Percentiles rank a stretch among this genome's conserved stretches.
Conservation (phyloP, 2,888 invertebrate genomes). For the Chouioia cunea region DNA sequence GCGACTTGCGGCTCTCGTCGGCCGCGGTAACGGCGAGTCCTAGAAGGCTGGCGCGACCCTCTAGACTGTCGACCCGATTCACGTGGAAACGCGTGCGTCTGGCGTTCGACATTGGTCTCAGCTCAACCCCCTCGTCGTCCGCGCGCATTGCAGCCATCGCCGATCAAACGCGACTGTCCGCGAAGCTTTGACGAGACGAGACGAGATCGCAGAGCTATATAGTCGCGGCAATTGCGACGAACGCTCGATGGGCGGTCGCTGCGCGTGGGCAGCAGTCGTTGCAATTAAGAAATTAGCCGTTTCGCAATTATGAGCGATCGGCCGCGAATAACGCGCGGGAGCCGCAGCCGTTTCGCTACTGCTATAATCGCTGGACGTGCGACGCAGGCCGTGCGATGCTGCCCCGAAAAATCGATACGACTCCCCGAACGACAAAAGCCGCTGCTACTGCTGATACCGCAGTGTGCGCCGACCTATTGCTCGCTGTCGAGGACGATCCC, state of each 20-base stretch:
- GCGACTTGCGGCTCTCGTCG: conserved; percentile 63
- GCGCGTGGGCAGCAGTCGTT: conserved; percentile 14
- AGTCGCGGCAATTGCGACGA: too few species aligned
- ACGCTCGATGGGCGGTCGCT: neutral
- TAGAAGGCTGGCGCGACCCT: conserved; percentile 65
- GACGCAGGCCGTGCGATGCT: too few species aligned
- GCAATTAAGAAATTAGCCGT: conserved; percentile 41
- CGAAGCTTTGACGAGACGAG: too few species aligned
- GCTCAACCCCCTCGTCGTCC: conserved; percentile 60
- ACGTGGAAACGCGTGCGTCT: conserved; percentile 74
- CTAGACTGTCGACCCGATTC: conserved; percentile 73
- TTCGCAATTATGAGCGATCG: conserved; percentile 10
- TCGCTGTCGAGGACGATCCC: too few species aligned
- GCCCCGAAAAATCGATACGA: too few species aligned
- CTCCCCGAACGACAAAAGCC: too few species aligned
- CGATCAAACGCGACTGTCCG: neutral
- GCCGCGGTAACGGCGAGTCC: too few species aligned
- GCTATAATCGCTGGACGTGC: too few species aligned
- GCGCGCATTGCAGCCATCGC: conserved; percentile 40
- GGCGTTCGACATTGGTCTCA: conserved; percentile 65
- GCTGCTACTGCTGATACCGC: too few species aligned
- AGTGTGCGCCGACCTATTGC: too few species aligned
- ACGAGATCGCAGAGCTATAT: too few species aligned
- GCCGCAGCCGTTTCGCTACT: neutral
- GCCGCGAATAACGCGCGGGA: neutral